Evolutionary conservation across 2,797 vertebrate genomes (phyloP).

Genomic region (Melanotaenia parkinsoni): DNA sequence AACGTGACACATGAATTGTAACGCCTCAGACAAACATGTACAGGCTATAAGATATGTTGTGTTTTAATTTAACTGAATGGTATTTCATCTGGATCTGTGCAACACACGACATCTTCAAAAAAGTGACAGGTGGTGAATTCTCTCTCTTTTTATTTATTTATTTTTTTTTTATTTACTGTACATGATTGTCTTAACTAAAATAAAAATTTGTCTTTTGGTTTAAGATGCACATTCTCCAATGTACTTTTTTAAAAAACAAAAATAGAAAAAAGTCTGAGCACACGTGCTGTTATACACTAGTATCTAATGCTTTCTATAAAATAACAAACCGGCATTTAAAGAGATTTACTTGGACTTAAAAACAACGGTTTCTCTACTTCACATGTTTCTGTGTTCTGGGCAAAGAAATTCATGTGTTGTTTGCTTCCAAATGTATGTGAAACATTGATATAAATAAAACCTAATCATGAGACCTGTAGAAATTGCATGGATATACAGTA

Average conservation of each 20-base stretch:
- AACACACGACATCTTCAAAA: slow-evolving; percentile 34
- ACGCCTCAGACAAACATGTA: slow-evolving; percentile 48
- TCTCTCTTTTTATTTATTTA: background rate
- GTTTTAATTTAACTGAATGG: slow-evolving; percentile 28
- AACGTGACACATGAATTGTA: slow-evolving; percentile 59
- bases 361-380: too few relatives aligned
- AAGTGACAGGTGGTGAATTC: slow-evolving; percentile 16
- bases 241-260: slow-evolving; percentile 1
- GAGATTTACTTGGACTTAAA: background rate
- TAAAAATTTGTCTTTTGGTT: slow-evolving; percentile 64
- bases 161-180: slow-evolving; percentile 52
- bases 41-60: slow-evolving; percentile 29
- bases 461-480: background rate
- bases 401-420: background rate
- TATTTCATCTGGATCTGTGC: slow-evolving; percentile 34
- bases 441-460: background rate
- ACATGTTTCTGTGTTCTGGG: background rate
- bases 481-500: background rate
- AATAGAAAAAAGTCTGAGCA: background rate
- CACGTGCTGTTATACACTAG: background rate
- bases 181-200: slow-evolving; percentile 67
- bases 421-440: background rate
- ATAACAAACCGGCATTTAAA: background rate
- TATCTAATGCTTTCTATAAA: background rate
- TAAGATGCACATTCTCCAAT: slow-evolving; percentile 26